phyloP scores from a whole-genome alignment of 2,797 vertebrate species.

The Tenualosa ilisha region DNA sequence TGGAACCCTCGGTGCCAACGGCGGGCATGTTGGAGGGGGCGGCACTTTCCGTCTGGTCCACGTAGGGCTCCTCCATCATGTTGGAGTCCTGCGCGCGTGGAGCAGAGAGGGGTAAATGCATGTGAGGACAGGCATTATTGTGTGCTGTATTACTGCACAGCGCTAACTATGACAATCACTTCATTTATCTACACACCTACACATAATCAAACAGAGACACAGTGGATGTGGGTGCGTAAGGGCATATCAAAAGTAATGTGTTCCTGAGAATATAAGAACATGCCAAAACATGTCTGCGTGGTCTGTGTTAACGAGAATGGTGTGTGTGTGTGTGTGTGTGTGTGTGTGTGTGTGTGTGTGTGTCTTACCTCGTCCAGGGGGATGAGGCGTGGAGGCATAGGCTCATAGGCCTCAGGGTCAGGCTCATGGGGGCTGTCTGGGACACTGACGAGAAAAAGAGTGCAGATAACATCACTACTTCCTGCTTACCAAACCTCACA shows the following conservation, averaged over 20 bases:
- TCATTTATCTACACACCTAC: not conserved
- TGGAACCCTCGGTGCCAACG: conserved; percentile 76
- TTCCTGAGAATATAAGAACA: not conserved
- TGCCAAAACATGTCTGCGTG: not conserved
- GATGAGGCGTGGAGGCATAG: conserved; percentile 88
- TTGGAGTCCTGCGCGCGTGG: conserved; percentile 78
- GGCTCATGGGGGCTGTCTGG: conserved; percentile 90
- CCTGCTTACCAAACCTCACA: not conserved
- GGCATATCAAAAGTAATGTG: not conserved
- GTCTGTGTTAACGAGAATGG: not conserved
- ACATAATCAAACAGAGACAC: not conserved
- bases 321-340: not conserved
- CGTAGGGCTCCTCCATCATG: conserved; percentile 76
- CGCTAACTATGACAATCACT: not conserved
- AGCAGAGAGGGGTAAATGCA: conserved; percentile 9
- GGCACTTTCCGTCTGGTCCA: conserved; percentile 77
- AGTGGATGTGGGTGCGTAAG: not conserved
- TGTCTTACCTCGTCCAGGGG: conserved; percentile 87
- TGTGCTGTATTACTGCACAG: not conserved
- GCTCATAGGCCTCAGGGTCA: conserved; percentile 90
- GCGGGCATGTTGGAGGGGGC: conserved; percentile 55
- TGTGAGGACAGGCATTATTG: not conserved
- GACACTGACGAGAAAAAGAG: conserved; percentile 60
- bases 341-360: not conserved
- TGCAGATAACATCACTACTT: too few species aligned